Percentiles rank a stretch among this genome's conserved stretches.
Evolutionary conservation across 2,113 vertebrate species (phyloP).

Genomic region (Psittacara wagleri): DNA sequence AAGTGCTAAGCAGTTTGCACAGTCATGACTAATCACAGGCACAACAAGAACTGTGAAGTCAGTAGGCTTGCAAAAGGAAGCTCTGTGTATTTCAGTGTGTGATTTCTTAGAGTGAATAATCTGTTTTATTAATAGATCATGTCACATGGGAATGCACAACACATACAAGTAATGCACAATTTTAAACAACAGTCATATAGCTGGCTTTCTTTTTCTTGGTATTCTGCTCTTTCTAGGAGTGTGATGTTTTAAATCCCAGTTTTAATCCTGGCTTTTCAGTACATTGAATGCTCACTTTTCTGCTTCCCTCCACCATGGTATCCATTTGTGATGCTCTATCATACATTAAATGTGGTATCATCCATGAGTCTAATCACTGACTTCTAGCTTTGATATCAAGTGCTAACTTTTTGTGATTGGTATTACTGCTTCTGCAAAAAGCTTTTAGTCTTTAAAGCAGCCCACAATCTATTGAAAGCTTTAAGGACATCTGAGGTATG

Average conservation of each 20-base stretch:
- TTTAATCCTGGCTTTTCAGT: neutral
- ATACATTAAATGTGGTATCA: neutral
- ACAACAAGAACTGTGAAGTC: slow-evolving; percentile 12
- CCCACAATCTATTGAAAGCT: neutral
- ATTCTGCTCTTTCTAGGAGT: neutral
- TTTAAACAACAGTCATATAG: neutral
- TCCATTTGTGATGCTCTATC: fast-evolving
- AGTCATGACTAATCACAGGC: neutral
- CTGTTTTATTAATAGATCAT: slow-evolving; percentile 27
- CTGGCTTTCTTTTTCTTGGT: neutral
- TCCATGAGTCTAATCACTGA: neutral
- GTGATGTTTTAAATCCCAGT: neutral
- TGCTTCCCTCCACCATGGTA: neutral
- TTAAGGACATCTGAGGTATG: neutral
- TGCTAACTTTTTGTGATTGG: neutral
- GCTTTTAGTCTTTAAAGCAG: neutral
- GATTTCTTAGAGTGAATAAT: slow-evolving; percentile 17
- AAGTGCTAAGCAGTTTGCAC: neutral
- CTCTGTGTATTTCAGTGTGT: neutral
- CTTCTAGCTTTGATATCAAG: neutral
- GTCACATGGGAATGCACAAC: neutral
- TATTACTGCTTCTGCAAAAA: neutral
- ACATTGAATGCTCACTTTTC: neutral
- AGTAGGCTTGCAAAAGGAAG: neutral
- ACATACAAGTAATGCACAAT: neutral